Evolutionary conservation across 2,888 invertebrate species (phyloP).

Genomic region (Heliconius ethilla): DNA sequence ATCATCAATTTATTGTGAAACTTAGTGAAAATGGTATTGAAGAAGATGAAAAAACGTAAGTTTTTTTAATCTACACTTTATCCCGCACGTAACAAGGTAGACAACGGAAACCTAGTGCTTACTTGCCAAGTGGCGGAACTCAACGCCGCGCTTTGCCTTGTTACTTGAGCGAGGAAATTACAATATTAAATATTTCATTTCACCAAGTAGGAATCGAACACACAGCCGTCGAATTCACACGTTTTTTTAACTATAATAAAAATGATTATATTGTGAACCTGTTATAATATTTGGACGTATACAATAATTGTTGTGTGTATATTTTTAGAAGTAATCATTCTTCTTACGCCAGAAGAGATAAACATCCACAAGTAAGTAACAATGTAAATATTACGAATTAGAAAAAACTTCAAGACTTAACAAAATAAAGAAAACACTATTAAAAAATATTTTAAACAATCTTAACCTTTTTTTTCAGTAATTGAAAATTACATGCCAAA

Average conservation of each 20-base stretch:
- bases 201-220: background rate
- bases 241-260: background rate
- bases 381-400: background rate
- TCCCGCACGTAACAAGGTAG: too few species aligned
- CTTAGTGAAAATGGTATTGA: background rate
- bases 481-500: too few species aligned
- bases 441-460: too few species aligned
- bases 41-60: conserved; percentile 13
- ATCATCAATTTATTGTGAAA: background rate
- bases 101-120: too few species aligned
- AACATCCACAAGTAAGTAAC: conserved; percentile 11
- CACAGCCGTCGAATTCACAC: background rate
- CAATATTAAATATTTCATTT: background rate
- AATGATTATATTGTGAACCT: background rate
- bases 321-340: conserved; percentile 11
- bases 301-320: too few species aligned
- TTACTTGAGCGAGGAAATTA: too few species aligned
- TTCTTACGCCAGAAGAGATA: background rate
- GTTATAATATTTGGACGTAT: background rate
- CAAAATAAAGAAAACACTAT: background rate
- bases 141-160: background rate
- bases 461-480: too few species aligned
- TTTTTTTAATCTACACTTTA: background rate
- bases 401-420: background rate
- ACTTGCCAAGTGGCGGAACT: too few species aligned